Base-by-base conservation (phyloP, 2,888 invertebrate species). In the Mimas tiliae region DNA sequence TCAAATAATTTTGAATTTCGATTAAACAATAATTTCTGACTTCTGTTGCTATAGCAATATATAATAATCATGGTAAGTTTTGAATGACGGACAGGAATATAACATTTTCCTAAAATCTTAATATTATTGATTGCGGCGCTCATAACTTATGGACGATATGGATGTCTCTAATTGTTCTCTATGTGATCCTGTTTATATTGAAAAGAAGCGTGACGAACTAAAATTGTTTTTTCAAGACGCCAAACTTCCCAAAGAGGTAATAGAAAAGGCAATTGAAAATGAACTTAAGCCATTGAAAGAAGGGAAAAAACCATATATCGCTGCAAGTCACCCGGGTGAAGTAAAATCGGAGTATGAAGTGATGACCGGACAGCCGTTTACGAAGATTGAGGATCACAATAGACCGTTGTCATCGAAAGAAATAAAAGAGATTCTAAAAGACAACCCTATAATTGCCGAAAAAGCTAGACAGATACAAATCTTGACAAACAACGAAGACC, bases 361-460 rank as follows among this genome's bases (percentile, higher is more conserved):
- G 6, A 91, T 93, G 93, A 84, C 88, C 50, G 93, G 93, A 0
- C 93, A 93, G 70, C 93, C 93, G 2, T 93, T 93, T 70, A 90
- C 90, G 7, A 72, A 84, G 64, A 72, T 92, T 52, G 86, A 84
- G 53, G 88, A 90, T 63, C 76, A 80, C n/a, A 83, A 76, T 34
- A 86, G 78, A 65, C 92, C 91, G 9, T 72, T 91, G 14, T 79
- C 84, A 1, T 62, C 63, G 0, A 84, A 89, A 62, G 88, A 92
- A 80, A 82, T 90, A 67, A 89, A 83, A 68, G 77, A 84, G 64
- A 77, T 86, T 73, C 62, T 93, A 3, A 88, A 87, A 73, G 82
- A 83, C 67, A 89, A 84, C 68, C 90, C 90, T 4, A 83, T 91
- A 0, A 83, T 93, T 65, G 81, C 79, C 0, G 90, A 92, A 70